Conservation (phyloP, 2,888 invertebrate species). For the Drosophila monieri region DNA sequence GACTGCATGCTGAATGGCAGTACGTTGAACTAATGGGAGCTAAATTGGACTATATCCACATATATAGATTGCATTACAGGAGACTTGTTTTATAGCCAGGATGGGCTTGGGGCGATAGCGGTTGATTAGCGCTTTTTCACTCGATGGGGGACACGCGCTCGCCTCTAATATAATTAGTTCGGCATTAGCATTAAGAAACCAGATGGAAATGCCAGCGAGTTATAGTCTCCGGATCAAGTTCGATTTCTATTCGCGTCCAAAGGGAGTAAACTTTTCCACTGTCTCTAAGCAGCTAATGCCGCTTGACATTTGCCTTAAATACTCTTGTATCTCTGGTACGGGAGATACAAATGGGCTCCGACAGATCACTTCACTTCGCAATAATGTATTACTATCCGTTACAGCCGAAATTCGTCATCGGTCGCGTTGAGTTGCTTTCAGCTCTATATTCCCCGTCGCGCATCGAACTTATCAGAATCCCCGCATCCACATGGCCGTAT, state of each 20-base stretch:
- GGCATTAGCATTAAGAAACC: conserved; percentile 46
- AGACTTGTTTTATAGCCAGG: conserved; percentile 28
- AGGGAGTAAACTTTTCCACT: conserved; percentile 13
- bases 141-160: conserved; percentile 58
- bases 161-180: conserved; percentile 67
- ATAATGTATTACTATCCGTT: conserved; percentile 7
- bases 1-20: conserved; percentile 77
- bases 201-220: conserved; percentile 18
- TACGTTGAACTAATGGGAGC: conserved; percentile 19
- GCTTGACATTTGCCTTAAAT: conserved; percentile 13
- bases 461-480: conserved; percentile 18
- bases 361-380: conserved; percentile 22
- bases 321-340: too few species aligned
- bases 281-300: conserved; percentile 8
- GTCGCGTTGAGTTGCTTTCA: conserved; percentile 4
- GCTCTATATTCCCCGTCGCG: background rate
- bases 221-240: conserved; percentile 6
- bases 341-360: background rate
- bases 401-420: conserved; percentile 26
- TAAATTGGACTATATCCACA: conserved; percentile 26
- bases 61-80: conserved; percentile 35
- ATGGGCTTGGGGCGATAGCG: conserved; percentile 26
- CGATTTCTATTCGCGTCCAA: conserved; percentile 27
- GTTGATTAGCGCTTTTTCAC: conserved; percentile 57
- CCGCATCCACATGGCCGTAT: conserved; percentile 5